Evolutionary conservation across 2,797 vertebrate genomes (phyloP), one percentile per base, ranked within the genome.

Genomic region (Aplochiton taeniatus): DNA sequence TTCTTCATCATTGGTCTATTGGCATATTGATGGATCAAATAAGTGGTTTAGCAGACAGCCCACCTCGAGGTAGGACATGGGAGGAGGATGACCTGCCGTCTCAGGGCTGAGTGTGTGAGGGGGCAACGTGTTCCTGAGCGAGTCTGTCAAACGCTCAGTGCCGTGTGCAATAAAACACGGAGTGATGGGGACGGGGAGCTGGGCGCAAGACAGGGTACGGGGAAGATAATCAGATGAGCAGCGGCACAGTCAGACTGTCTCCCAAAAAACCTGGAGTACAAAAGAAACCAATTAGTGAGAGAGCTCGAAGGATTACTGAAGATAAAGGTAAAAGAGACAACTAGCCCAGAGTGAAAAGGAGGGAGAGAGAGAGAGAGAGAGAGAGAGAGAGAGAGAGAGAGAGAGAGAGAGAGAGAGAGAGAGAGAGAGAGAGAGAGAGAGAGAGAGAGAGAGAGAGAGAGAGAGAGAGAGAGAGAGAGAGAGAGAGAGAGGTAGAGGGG

Each of bases 381-480:
- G 19, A 18, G 54, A 50, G 53, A 19, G 6, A 49, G 31, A 43
- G 19, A 58, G 11, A 20, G 11, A 47, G 9, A 17, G 13, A 50
- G 11, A 18, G 17, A 17, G 31, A 8, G 41, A 41, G n/a, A 11
- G 19, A 56, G 60, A 11, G 54, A 52, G 49, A 16, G 17, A 47
- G 42, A 9, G 14, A 41, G 11, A 18, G 48, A 53, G 54, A 16
- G 46, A 51, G 42, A 46, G 10, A 17, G 31, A 41, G 45, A 58
- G 12, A n/a, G 42, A 20, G 31, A 68, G 57, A 50, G 49, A 60
- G 41, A 57, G 47, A 71, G 52, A 66, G 69, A 49, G 14, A 72
- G 68, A 67, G n/a, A 64, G 69, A 63, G 62, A 62, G 54, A 59
- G 58, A 62, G 58, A 47, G 55, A 45, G 42, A 61, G 64, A 52